Base-by-base conservation (phyloP, 2,797 vertebrate species). In the Dendrocincla fuliginosa region DNA sequence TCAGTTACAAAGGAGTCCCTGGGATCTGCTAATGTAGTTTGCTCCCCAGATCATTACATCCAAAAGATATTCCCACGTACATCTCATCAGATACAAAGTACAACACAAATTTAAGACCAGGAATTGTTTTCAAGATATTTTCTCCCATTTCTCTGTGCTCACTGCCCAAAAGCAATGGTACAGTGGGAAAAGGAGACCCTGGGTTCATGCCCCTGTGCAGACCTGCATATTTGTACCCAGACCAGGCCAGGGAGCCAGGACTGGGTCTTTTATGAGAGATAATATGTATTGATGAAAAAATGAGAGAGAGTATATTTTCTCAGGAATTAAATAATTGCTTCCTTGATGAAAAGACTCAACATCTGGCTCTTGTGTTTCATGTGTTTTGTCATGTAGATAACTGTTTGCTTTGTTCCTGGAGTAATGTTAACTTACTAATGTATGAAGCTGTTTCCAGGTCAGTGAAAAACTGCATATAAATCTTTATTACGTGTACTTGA, bases 391-490 rank as follows among this genome's bases (percentile, higher is more conserved):
- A 46, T 88, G 77, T 87, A 84, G 47, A 82, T 92, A 94, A 93
- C 61, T 47, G 65, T 90, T 96, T 79, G 80, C 94, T 88, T 93
- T 93, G 92, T 93, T 96, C 71, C 67, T 84, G 74, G 77, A 93
- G 67, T 56, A 86, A 67, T 0, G 5, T 85, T 90, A 92, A 91
- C 76, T 92, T 94, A 37, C 30, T 96, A 82, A 90, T 74, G 28
- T 64, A 79, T 13, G 49, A 93, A 94, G 52, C 83, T 68, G 22
- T 93, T 96, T 91, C 41, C 91, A 87, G 74, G 93, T 91, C 91
- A 87, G 85, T 93, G 94, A 70, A 86, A 95, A 93, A 73, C 30
- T 53, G 56, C n/a, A 11, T 64, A 84, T 95, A 76, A 93, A 95
- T 94, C 89, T 94, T 84, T 79, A 95, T 94, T 96, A 69, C 59